phyloP scores from a whole-genome alignment of 2,797 vertebrate species.

The Phrynocephalus forsythii region DNA sequence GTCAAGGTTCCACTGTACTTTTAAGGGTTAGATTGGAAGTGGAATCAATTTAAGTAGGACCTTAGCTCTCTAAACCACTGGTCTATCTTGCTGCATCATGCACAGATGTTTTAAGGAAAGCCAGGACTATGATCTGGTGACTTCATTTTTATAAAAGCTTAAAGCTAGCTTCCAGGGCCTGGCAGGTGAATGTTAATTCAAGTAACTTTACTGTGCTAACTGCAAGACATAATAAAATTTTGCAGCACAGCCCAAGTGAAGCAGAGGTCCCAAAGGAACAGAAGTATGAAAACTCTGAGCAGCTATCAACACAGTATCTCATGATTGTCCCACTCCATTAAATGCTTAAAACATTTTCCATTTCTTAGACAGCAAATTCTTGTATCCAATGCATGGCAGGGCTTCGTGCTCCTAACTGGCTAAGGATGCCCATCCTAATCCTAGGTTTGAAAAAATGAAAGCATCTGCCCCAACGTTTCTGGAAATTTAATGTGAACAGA shows the following conservation, averaged over 20 bases:
- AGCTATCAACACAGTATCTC: not conserved
- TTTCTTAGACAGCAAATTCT: not conserved
- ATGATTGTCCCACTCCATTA: not conserved
- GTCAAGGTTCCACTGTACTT: too few species aligned
- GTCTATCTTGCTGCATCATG: not conserved
- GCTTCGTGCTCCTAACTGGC: not conserved
- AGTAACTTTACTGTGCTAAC: not conserved
- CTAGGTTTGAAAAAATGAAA: not conserved
- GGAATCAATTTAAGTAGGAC: not conserved
- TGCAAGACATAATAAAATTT: not conserved
- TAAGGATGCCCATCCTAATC: not conserved
- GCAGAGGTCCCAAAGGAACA: not conserved
- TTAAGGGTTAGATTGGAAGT: not conserved
- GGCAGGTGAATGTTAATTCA: not conserved
- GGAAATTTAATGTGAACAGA: not conserved
- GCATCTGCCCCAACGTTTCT: not conserved
- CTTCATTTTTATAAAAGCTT: not conserved
- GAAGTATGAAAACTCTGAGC: not conserved
- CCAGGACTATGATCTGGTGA: not conserved
- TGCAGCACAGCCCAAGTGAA: not conserved
- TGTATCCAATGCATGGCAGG: not conserved
- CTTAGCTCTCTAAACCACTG: not conserved
- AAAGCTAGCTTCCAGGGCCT: not conserved
- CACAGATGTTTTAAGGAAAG: not conserved
- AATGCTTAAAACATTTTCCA: not conserved